phyloP scores from a whole-genome alignment of 2,113 vertebrate species.

The Phylloscopus whistleri region DNA sequence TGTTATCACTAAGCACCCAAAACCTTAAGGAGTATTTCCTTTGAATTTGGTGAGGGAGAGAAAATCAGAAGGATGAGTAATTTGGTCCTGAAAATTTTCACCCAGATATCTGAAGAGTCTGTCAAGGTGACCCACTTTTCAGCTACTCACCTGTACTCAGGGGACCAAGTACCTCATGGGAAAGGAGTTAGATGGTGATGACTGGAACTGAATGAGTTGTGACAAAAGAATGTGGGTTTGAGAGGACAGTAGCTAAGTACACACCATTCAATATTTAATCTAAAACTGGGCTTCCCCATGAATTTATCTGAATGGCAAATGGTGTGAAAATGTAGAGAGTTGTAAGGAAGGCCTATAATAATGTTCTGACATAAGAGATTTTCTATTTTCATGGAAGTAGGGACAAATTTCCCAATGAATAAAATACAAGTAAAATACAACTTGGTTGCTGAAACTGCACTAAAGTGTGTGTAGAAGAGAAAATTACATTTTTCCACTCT shows the following conservation, averaged over 20 bases:
- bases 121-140: not conserved
- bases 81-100: not conserved
- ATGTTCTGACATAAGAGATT: not conserved
- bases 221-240: not conserved
- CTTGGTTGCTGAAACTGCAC: not conserved
- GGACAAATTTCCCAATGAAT: not conserved
- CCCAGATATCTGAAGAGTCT: not conserved
- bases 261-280: not conserved
- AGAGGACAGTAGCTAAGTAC: not conserved
- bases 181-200: not conserved
- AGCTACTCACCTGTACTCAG: not conserved
- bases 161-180: not conserved
- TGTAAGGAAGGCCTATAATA: not conserved
- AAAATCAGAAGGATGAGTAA: not conserved
- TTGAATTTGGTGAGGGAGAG: not conserved
- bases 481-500: slow-evolving; percentile 24
- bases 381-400: not conserved
- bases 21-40: not conserved
- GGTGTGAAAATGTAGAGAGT: not conserved
- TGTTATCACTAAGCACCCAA: not conserved
- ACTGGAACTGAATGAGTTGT: not conserved
- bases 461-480: not conserved
- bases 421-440: not conserved
- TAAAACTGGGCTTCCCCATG: not conserved
- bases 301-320: not conserved